A percentile compares a stretch with the other conserved stretches of the same genome.
Evolutionary conservation across 2,797 vertebrate genomes (phyloP).

Genomic region (Lindbergichthys nudifrons): DNA sequence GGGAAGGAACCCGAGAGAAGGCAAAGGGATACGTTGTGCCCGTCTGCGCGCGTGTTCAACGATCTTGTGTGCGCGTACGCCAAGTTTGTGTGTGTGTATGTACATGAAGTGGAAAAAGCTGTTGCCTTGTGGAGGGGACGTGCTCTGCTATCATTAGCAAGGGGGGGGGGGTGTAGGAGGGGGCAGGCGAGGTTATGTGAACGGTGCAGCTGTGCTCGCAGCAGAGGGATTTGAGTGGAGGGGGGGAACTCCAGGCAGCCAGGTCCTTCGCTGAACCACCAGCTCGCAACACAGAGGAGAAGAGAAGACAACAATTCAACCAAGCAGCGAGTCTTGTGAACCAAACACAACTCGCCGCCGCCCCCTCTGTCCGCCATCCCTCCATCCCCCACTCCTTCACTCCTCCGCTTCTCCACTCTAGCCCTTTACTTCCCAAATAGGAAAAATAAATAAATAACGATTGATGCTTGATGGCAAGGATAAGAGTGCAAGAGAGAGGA

Average conservation of each 20-base stretch:
- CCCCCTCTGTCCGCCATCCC: conserved; percentile 53
- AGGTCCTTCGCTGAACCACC: conserved; percentile 83
- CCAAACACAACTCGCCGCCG: conserved; percentile 53
- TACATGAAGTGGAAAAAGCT: conserved; percentile 88
- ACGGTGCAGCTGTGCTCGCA: conserved; percentile 86
- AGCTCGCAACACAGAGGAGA: conserved; percentile 73
- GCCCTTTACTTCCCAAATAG: conserved; percentile 77
- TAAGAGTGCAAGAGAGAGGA: conserved; percentile 75
- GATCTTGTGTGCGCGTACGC: conserved; percentile 6
- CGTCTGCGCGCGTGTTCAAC: conserved; percentile 47
- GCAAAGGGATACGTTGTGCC: conserved; percentile 67
- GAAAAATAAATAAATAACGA: conserved; percentile 79
- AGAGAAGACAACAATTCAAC: conserved; percentile 70
- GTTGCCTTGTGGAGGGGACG: conserved; percentile 84
- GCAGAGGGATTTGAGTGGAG: conserved; percentile 86
- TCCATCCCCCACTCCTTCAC: conserved; percentile 52
- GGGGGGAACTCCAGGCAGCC: conserved; percentile 79
- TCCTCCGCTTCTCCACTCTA: conserved; percentile 64
- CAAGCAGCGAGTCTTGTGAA: conserved; percentile 79
- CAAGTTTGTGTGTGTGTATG: conserved; percentile 58
- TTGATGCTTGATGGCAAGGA: conserved; percentile 80
- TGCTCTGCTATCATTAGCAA: conserved; percentile 88
- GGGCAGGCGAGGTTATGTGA: conserved; percentile 89
- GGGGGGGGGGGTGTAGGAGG: conserved; percentile 67
- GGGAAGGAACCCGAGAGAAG: conserved; percentile 61